phyloP scores from a whole-genome alignment of 2,888 invertebrate genomes.

The Onchidella celtica region DNA sequence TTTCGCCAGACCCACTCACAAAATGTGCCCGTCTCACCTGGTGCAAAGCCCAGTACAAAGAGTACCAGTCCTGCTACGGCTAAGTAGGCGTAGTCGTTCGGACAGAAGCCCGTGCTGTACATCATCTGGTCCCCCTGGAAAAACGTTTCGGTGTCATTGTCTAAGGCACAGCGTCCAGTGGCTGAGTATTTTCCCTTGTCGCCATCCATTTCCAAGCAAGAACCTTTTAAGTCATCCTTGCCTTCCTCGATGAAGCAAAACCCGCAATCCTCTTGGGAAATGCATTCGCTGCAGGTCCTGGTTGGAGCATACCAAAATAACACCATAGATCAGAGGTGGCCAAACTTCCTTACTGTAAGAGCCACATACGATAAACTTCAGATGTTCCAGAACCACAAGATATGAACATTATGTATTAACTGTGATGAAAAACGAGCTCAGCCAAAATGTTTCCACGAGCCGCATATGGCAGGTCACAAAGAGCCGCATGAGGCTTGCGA shows the following conservation, averaged over 20 bases:
- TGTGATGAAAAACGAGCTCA: too few species aligned
- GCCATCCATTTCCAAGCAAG: not conserved
- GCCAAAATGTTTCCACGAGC: too few species aligned
- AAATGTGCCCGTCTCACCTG: constrained; percentile 75
- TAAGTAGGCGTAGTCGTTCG: constrained; percentile 79
- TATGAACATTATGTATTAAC: too few species aligned
- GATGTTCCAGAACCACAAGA: too few species aligned
- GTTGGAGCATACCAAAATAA: too few species aligned
- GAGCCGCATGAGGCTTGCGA: too few species aligned
- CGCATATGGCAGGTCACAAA: too few species aligned
- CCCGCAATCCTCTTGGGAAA: constrained; percentile 78
- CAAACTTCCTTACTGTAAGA: too few species aligned
- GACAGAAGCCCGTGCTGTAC: constrained; percentile 80
- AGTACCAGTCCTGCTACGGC: constrained; percentile 79
- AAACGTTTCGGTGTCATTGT: not conserved
- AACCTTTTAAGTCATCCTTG: not conserved
- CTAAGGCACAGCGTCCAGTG: not conserved
- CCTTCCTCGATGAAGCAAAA: constrained; percentile 77
- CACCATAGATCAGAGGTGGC: too few species aligned
- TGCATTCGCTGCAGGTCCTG: constrained; percentile 64
- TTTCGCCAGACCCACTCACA: too few species aligned
- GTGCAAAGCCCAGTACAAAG: constrained; percentile 81
- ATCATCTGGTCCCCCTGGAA: not conserved
- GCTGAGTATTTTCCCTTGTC: not conserved
- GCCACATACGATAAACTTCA: too few species aligned